These are phyloP conservation scores for Camponotus floridanus DNA, from an alignment of 1,140 invertebrate species.

Conservation along the genomic window DNA sequence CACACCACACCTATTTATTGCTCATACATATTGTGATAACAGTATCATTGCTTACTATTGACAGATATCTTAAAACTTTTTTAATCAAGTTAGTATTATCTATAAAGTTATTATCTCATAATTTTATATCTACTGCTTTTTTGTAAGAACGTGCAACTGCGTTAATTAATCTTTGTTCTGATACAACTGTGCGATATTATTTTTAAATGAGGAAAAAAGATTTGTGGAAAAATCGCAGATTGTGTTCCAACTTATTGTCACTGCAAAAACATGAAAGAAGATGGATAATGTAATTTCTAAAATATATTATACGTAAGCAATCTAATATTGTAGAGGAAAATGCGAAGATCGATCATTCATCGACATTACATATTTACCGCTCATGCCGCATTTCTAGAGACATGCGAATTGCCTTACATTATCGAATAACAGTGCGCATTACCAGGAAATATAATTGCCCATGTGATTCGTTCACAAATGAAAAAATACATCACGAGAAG, in stretches of 20 bases:
- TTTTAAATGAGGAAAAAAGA: background rate
- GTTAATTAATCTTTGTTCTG: background rate
- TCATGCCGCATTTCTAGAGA: constrained; percentile 1
- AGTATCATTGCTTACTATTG: constrained; percentile 60
- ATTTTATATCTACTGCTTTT: background rate
- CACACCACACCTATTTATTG: too few relatives aligned
- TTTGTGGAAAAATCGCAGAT: background rate
- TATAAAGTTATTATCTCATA: background rate
- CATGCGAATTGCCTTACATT: constrained; percentile 20
- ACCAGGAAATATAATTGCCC: constrained; percentile 40
- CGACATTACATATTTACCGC: background rate
- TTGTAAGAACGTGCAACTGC: background rate
- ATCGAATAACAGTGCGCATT: constrained; percentile 11
- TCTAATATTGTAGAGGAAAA: constrained; percentile 9
- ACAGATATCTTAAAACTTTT: background rate
- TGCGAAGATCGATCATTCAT: constrained; percentile 13
- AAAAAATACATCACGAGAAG: constrained; percentile 23
- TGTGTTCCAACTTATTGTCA: background rate
- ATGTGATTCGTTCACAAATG: constrained; percentile 44
- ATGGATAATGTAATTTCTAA: constrained; percentile 44
- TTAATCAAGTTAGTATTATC: background rate
- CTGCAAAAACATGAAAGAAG: background rate
- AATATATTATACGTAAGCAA: constrained; percentile 30
- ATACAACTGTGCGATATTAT: background rate
- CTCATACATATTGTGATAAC: constrained; percentile 23